Conservation (phyloP, 2,888 invertebrate genomes). For the Dasypogon diadema region DNA sequence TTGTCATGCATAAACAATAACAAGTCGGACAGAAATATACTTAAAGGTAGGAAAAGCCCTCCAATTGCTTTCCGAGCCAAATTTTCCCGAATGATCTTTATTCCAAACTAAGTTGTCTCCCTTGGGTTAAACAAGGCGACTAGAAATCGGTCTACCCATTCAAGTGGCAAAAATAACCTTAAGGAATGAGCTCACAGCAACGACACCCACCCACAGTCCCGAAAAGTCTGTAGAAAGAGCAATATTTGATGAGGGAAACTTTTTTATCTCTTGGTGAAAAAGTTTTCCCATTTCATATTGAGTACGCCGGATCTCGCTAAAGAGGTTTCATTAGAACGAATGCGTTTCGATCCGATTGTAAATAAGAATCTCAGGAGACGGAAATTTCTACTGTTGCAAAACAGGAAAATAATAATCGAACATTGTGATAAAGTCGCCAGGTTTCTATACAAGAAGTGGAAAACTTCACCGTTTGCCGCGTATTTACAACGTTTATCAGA, state of each 20-base stretch:
- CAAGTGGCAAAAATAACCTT: slow-evolving; percentile 41
- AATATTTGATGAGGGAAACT: slow-evolving; percentile 42
- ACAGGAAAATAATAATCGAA: slow-evolving; percentile 5
- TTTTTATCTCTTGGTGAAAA: slow-evolving; percentile 50
- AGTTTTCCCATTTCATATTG: slow-evolving; percentile 51
- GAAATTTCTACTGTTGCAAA: slow-evolving; percentile 19
- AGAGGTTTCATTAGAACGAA: slow-evolving; percentile 26
- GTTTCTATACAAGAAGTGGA: slow-evolving; percentile 8
- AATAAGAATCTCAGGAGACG: slow-evolving; percentile 1
- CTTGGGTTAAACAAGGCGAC: neutral
- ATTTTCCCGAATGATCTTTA: slow-evolving; percentile 40
- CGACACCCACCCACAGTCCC: neutral
- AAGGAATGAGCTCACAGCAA: slow-evolving; percentile 4
- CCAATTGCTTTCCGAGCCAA: neutral
- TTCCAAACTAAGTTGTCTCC: slow-evolving; percentile 26
- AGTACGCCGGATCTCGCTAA: slow-evolving; percentile 7
- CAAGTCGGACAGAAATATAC: slow-evolving; percentile 38
- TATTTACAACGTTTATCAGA: neutral
- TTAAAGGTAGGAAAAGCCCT: slow-evolving; percentile 1
- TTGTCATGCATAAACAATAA: slow-evolving; percentile 42
- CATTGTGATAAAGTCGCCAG: slow-evolving; percentile 15
- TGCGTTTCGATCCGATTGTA: slow-evolving; percentile 24
- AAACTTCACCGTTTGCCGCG: slow-evolving; percentile 25
- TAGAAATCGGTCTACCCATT: slow-evolving; percentile 7
- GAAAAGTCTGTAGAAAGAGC: neutral